Evolutionary conservation across 2,797 vertebrate genomes (phyloP), one percentile per base, ranked within the genome.

Genomic region (Parambassis ranga): DNA sequence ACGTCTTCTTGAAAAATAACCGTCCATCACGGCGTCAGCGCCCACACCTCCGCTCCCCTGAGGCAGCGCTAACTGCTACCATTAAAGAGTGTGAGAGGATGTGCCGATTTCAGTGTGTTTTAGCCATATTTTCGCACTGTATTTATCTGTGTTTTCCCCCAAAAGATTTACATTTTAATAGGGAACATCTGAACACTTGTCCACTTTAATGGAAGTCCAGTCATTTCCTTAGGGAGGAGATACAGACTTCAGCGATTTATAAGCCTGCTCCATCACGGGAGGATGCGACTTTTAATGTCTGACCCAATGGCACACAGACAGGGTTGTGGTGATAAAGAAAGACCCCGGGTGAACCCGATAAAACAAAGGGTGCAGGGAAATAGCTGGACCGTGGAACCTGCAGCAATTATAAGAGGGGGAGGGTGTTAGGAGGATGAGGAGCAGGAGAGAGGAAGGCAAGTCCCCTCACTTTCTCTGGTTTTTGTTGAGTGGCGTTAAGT

Each of bases 181-280:
- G 28, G 0, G 15, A 5, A 5, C 2, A 37, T 22, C 24, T 23
- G 35, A 7, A 20, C 39, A 41, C 9, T 36, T 30, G 38, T 51
- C 16, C 19, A 60, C 47, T 0, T 7, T 56, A 51, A 64, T 82
- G 55, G 77, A 67, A 68, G 59, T 64, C 61, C 48, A 42, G 79
- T 79, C 60, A 62, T 77, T 63, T 71, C 56, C 38, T 4, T 39
- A 35, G 20, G 71, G 68, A 56, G 65, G 70, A 28, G 65, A 48
- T 36, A 3, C 66, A 44, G 64, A 78, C 43, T 47, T 78, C 56
- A 68, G 71, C 27, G 77, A 84, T 87, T 80, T 81, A 84, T 72
- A 78, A 73, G 69, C 43, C 31, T 4, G 47, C 41, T 65, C 33
- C 50, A n/a, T 61, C 51, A 58, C 27, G 3, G 6, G 35, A 1